A percentile compares a stretch with the other conserved stretches of the same genome.
phyloP scores from a whole-genome alignment of 2,113 vertebrate species.

The Epinephelus fuscoguttatus region DNA sequence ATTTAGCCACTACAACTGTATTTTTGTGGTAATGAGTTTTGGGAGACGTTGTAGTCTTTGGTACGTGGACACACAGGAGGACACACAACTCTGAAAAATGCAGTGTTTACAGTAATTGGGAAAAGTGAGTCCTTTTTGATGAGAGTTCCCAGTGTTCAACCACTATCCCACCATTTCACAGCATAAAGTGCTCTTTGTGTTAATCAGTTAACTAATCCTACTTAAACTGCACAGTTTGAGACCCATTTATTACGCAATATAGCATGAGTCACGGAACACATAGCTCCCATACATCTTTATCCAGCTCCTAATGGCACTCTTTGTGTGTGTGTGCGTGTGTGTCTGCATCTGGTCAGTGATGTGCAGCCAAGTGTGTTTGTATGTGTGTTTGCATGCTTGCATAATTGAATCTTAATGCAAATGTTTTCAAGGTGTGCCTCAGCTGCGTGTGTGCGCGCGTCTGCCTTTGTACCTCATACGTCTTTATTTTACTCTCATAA shows the following conservation, averaged over 20 bases:
- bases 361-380: slow-evolving; percentile 20
- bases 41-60: background rate
- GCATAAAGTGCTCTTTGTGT: slow-evolving; percentile 41
- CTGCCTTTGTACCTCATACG: slow-evolving; percentile 52
- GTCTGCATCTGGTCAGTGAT: background rate
- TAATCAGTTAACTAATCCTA: slow-evolving; percentile 66
- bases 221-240: slow-evolving; percentile 56
- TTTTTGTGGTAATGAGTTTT: background rate
- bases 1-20: background rate
- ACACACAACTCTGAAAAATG: background rate
- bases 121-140: background rate
- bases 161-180: background rate
- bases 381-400: slow-evolving; percentile 1
- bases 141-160: slow-evolving; percentile 23
- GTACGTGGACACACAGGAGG: background rate
- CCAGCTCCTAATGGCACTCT: slow-evolving; percentile 25
- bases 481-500: slow-evolving; percentile 76
- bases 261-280: slow-evolving; percentile 45
- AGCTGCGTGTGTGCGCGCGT: background rate
- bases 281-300: slow-evolving; percentile 68
- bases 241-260: slow-evolving; percentile 59
- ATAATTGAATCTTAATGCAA: slow-evolving; percentile 26
- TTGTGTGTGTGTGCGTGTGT: slow-evolving; percentile 8
- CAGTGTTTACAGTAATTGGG: background rate
- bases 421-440: slow-evolving; percentile 21